Percentiles rank a stretch among this genome's conserved stretches.
phyloP scores from a whole-genome alignment of 1,140 invertebrate genomes.

The Zaprionus kolodkinae region DNA sequence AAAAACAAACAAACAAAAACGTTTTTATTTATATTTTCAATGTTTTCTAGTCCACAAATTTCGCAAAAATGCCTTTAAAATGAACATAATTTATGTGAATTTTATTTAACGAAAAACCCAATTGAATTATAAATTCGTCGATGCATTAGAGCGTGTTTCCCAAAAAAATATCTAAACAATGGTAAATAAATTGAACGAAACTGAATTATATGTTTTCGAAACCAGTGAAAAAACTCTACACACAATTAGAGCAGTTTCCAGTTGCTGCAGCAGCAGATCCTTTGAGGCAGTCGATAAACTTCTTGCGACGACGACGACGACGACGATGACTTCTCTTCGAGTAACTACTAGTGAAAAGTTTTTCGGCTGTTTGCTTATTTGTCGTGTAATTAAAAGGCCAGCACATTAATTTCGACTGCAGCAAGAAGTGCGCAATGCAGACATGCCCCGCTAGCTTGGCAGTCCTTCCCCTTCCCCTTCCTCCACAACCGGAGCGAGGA shows the following conservation, averaged over 20 bases:
- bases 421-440: slow-evolving; percentile 74
- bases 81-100: not conserved
- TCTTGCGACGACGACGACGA: not conserved
- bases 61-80: not conserved
- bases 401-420: slow-evolving; percentile 76
- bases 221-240: not conserved
- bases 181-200: not conserved
- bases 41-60: not conserved
- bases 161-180: not conserved
- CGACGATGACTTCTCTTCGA: not conserved
- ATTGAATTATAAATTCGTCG: not conserved
- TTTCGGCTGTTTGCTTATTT: slow-evolving; percentile 75
- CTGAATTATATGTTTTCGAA: not conserved
- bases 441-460: slow-evolving; percentile 38
- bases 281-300: not conserved
- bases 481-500: not conserved
- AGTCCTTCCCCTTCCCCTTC: no score
- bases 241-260: not conserved
- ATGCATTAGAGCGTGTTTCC: not conserved
- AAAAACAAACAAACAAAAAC: not conserved
- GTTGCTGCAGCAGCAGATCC: not conserved
- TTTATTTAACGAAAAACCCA: not conserved
- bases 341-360: slow-evolving; percentile 49
- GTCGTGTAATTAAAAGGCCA: slow-evolving; percentile 78
- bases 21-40: not conserved